phyloP scores from a whole-genome alignment of 2,113 vertebrate species.

The cat (Felis catus) region F.catus_Fca126_mat1.0 CM031412.1:163331001-163331500 shows the following conservation, averaged over 20 bases:
- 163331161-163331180: neutral
- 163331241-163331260: neutral
- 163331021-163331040: neutral
- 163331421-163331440: neutral
- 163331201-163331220: neutral
- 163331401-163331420: neutral
- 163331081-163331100: neutral
- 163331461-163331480: neutral
- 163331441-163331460: neutral
- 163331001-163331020: neutral
- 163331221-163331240: neutral
- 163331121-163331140: neutral
- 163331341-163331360: neutral
- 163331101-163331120: neutral
- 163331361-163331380: neutral
- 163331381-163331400: neutral
- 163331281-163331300: neutral
- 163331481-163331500: neutral
- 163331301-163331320: neutral
- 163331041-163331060: neutral
- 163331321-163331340: neutral
- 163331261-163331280: neutral
- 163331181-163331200: fast-evolving
- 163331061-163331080: neutral
- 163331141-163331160: neutral